Conservation (phyloP, 2,113 vertebrate species). For the Lota lota region DNA sequence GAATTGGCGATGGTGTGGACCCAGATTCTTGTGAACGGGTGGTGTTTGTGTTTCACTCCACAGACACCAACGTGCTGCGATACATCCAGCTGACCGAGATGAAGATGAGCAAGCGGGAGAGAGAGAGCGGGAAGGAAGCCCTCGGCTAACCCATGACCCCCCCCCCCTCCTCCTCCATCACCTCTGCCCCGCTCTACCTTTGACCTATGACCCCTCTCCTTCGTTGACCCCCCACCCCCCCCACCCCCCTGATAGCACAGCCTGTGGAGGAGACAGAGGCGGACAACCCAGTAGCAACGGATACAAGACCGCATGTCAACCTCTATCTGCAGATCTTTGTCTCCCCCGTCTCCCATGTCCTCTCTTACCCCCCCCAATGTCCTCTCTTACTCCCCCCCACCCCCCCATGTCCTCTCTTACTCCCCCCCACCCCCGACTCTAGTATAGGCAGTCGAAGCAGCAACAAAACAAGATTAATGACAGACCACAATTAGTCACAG, state of each 20-base stretch:
- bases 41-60: conserved; percentile 12
- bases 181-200: conserved; percentile 16
- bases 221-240: conserved; percentile 1
- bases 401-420: conserved; percentile 23
- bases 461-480: conserved; percentile 9
- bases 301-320: conserved; percentile 42
- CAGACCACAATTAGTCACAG: not conserved
- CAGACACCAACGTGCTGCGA: conserved; percentile 89
- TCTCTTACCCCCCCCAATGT: conserved; percentile 36
- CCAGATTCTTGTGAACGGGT: not conserved
- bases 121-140: conserved; percentile 77
- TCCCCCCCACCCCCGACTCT: conserved; percentile 14
- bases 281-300: conserved; percentile 26
- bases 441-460: not conserved
- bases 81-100: conserved; percentile 95
- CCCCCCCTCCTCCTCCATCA: conserved; percentile 7
- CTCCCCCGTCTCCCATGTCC: conserved; percentile 17
- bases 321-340: conserved; percentile 27
- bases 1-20: not conserved
- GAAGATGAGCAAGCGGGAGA: conserved; percentile 85
- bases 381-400: conserved; percentile 3
- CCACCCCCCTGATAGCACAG: conserved; percentile 35
- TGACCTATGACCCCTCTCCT: conserved; percentile 12
- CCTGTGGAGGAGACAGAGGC: conserved; percentile 31
- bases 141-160: conserved; percentile 56